Percentiles rank a stretch among this genome's conserved stretches.
Conservation (phyloP, 2,888 invertebrate genomes). For the Caenorhabditis sulstoni region DNA sequence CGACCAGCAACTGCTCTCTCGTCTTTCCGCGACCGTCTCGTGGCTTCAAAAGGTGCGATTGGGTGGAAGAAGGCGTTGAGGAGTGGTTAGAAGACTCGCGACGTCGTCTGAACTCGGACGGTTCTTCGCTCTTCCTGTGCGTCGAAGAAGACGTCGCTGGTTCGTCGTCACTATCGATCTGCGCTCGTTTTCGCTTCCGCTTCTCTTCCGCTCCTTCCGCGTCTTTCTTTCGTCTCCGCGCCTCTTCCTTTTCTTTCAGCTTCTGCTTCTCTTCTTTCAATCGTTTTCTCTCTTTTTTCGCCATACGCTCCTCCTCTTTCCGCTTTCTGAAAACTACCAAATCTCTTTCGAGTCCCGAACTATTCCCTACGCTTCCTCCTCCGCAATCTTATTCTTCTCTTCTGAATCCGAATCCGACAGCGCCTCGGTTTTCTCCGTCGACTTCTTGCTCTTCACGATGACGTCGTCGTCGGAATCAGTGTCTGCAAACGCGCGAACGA, state of each 20-base stretch:
- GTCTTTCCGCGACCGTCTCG: constrained; percentile 21
- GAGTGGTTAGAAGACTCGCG: constrained; percentile 2
- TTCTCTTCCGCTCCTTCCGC: constrained; percentile 21
- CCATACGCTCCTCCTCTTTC: constrained; percentile 6
- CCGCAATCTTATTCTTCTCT: constrained; percentile 4
- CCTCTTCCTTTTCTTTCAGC: constrained; percentile 33
- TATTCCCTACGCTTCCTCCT: background rate
- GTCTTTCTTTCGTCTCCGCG: constrained; percentile 30
- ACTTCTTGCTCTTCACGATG: background rate
- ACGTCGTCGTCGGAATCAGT: constrained; percentile 5
- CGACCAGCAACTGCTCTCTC: constrained; percentile 30
- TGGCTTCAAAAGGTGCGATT: background rate
- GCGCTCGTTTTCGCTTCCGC: constrained; percentile 5
- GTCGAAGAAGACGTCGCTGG: background rate
- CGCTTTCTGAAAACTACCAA: constrained; percentile 12
- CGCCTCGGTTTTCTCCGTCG: background rate
- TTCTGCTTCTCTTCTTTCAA: constrained; percentile 31
- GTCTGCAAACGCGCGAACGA: background rate
- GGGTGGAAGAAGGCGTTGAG: background rate
- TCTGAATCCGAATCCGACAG: background rate
- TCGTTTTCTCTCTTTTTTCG: constrained; percentile 12
- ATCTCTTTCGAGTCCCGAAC: background rate
- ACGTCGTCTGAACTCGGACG: constrained; percentile 1
- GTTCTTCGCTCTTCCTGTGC: background rate
- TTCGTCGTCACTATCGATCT: background rate